Base-by-base conservation (phyloP, 2,113 vertebrate species). In the Romanogobio albipinnatus region DNA sequence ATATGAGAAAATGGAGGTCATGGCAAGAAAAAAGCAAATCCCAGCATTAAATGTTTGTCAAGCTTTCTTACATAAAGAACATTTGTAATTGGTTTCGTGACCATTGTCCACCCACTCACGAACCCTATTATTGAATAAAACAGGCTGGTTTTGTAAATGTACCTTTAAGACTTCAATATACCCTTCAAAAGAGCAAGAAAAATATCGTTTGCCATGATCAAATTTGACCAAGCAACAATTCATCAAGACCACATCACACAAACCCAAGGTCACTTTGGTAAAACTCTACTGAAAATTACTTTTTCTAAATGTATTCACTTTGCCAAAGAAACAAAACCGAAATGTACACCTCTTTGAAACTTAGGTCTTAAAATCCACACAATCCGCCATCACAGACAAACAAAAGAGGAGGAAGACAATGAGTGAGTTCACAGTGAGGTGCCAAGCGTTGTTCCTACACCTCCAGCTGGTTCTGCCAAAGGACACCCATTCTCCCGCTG, bases 371-470 rank as follows among this genome's bases (percentile, higher is more conserved):
- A 76, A 77, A 59, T 24, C 24, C 45, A 24, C 45, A 56, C 84
- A 64, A 66, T 43, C 73, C 13, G 11, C 59, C 71, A 64, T 76
- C 61, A 59, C 22, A 76, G 29, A 51, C 15, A 68, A 75, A 64
- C 84, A 81, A 78, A 82, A 39, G 36, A 53, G 36, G 70, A 76
- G 45, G 26, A 47, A 29, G 11, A 58, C 33, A 83, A 70, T 73
- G 81, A 76, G 81, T 71, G 82, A 86, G 61, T 70, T 83, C 81
- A 61, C 81, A 86, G 62, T 9, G 26, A 83, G 85, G 81, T 59
- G 85, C 85, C 80, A 78, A 86, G 58, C 39, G 43, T 61, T 47
- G 79, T 45, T 76, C 66, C 58, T 70, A 45, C 85, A 76, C 61
- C 85, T 86, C 84, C 84, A 80, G 84, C 70, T 85, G 68, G 26